Evolutionary conservation across 2,797 vertebrate species (phyloP).

Genomic region (Tiaroga cobitis): DNA sequence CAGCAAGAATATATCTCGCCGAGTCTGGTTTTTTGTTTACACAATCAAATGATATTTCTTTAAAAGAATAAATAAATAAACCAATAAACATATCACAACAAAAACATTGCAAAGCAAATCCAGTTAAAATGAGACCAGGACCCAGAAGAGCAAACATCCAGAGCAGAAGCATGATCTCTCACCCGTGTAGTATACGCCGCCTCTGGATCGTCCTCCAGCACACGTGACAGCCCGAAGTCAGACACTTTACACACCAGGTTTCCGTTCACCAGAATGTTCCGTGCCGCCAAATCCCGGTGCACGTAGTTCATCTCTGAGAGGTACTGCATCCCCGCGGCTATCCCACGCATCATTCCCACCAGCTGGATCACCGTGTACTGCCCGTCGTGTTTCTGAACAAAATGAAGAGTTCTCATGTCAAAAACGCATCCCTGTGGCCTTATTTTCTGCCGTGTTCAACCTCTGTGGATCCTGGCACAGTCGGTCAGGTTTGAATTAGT

Average conservation of each 20-base stretch:
- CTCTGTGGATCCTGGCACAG: slow-evolving; percentile 54
- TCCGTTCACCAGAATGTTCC: slow-evolving; percentile 96
- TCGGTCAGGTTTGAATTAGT: slow-evolving; percentile 27
- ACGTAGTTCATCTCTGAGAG: slow-evolving; percentile 98
- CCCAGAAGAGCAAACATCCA: background rate
- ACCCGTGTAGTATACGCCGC: slow-evolving; percentile 96
- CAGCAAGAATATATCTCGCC: background rate
- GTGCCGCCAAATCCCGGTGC: slow-evolving; percentile 92
- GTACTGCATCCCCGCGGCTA: slow-evolving; percentile 93
- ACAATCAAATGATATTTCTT: background rate
- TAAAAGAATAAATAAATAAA: background rate
- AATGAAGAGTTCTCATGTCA: slow-evolving; percentile 46
- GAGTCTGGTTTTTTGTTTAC: background rate
- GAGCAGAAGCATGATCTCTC: slow-evolving; percentile 58
- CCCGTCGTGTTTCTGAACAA: slow-evolving; percentile 87
- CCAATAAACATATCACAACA: background rate
- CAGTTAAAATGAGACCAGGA: background rate
- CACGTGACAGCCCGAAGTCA: slow-evolving; percentile 92
- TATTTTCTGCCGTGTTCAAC: slow-evolving; percentile 5
- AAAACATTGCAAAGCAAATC: background rate
- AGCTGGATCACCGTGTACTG: slow-evolving; percentile 88
- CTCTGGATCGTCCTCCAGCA: slow-evolving; percentile 95
- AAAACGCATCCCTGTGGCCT: slow-evolving; percentile 14
- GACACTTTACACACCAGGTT: slow-evolving; percentile 98
- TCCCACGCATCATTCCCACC: slow-evolving; percentile 89